Evolutionary conservation across 1,140 invertebrate species (phyloP).

Genomic region (Euglossa dilemma): DNA sequence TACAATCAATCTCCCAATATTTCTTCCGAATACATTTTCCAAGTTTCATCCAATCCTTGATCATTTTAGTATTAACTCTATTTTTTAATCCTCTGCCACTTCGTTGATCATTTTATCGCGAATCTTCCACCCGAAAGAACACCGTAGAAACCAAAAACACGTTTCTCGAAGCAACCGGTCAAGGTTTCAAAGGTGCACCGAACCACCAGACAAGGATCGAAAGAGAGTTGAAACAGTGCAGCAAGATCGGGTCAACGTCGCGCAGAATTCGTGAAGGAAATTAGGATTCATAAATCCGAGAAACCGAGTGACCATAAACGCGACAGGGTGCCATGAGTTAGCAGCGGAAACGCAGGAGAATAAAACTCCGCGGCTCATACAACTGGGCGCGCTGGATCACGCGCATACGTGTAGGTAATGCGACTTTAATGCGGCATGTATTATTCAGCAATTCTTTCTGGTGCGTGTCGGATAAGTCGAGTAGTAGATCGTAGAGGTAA

Average conservation of each 20-base stretch:
- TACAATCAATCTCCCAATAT: no score
- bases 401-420: constrained; percentile 64
- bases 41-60: no score
- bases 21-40: no score
- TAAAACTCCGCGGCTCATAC: constrained; percentile 51
- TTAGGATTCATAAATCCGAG: constrained; percentile 40
- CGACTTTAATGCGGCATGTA: constrained; percentile 68
- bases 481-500: constrained; percentile 35
- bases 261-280: neutral
- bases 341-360: constrained; percentile 9
- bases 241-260: constrained; percentile 26
- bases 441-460: constrained; percentile 64
- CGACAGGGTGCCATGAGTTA: constrained; percentile 1
- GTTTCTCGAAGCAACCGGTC: no score
- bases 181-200: no score
- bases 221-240: neutral
- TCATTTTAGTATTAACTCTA: no score
- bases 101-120: no score
- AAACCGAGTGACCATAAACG: neutral
- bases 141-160: no score
- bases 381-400: constrained; percentile 41
- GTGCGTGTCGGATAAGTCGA: constrained; percentile 40
- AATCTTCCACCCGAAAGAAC: no score
- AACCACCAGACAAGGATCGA: neutral
- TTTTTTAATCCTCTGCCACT: no score